Conservation (phyloP, 2,113 vertebrate genomes). For the Mionectes macconnelli region DNA sequence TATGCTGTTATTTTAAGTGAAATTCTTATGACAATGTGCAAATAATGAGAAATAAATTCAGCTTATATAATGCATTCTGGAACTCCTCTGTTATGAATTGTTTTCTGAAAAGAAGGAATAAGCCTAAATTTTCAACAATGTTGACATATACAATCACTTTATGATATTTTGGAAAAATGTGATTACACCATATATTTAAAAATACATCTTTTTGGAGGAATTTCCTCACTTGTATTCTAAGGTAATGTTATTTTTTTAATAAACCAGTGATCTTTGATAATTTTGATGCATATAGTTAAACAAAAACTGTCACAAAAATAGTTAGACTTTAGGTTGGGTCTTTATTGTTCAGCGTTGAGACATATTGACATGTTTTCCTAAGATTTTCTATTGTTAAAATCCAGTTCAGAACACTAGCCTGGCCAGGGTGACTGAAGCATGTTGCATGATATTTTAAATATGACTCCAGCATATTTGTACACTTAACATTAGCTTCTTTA, state of each 20-base stretch:
- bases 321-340: background rate
- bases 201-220: background rate
- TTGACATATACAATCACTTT: background rate
- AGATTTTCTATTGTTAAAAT: background rate
- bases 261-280: background rate
- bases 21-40: background rate
- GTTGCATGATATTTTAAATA: background rate
- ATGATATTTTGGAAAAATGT: background rate
- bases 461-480: background rate
- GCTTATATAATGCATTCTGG: background rate
- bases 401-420: background rate
- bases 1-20: background rate
- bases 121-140: background rate
- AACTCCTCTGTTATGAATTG: background rate
- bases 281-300: background rate
- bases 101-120: background rate
- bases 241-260: background rate
- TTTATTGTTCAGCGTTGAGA: background rate
- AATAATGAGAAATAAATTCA: background rate
- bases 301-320: background rate
- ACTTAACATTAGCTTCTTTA: background rate
- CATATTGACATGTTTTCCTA: background rate
- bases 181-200: background rate
- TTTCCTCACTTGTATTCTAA: background rate
- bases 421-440: background rate